Percentiles rank a stretch among this genome's conserved stretches.
These are phyloP conservation scores for Microtus ochrogaster DNA, from an alignment of 2,113 vertebrate species.

Conservation along the genomic window DNA sequence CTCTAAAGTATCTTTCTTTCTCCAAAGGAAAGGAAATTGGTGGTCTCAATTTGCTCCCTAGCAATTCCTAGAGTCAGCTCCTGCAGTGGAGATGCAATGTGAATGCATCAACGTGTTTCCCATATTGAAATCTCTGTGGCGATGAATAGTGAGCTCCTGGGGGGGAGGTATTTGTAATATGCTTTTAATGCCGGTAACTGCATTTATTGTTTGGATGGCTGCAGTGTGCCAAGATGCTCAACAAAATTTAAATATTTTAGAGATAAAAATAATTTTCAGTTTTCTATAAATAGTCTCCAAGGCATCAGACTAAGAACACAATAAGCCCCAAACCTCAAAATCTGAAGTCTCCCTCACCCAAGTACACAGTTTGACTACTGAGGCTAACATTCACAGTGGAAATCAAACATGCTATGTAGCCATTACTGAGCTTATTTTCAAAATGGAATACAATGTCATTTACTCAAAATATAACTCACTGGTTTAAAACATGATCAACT, in stretches of 20 bases:
- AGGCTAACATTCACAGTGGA: not conserved
- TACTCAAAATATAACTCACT: slow-evolving; percentile 74
- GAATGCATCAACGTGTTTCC: slow-evolving; percentile 40
- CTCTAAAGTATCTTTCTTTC: slow-evolving; percentile 62
- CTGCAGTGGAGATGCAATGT: slow-evolving; percentile 17
- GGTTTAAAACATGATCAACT: slow-evolving; percentile 83
- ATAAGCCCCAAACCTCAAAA: not conserved
- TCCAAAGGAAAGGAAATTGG: slow-evolving; percentile 70
- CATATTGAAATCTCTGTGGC: slow-evolving; percentile 52
- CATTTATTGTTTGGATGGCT: not conserved
- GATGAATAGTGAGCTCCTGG: slow-evolving; percentile 53
- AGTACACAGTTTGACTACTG: not conserved
- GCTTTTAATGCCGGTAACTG: not conserved
- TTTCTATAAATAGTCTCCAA: not conserved
- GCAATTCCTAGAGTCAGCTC: slow-evolving; percentile 13
- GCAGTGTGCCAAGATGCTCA: slow-evolving; percentile 52
- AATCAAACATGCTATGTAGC: not conserved
- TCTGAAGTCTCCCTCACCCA: not conserved
- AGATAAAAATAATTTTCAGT: slow-evolving; percentile 31
- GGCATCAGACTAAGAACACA: not conserved
- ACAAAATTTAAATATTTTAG: slow-evolving; percentile 60
- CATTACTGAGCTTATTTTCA: slow-evolving; percentile 62
- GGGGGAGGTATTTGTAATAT: slow-evolving; percentile 22
- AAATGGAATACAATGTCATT: slow-evolving; percentile 67
- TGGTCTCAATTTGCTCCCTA: not conserved